phyloP scores from a whole-genome alignment of 2,797 vertebrate species.

The Cynopterus sphinx region DNA sequence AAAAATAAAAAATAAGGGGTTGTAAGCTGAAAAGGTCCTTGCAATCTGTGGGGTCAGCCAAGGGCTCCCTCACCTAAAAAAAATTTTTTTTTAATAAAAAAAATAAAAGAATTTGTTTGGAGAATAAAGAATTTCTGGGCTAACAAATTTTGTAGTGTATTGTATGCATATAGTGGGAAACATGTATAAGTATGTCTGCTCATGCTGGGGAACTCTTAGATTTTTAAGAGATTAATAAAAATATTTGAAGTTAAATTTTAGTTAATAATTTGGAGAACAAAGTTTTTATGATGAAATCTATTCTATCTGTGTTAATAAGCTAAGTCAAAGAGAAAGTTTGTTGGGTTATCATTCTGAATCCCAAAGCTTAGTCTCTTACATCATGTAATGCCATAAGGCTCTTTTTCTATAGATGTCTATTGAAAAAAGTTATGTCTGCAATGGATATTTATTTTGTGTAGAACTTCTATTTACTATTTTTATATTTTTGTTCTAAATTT shows the following conservation, averaged over 20 bases:
- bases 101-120: too few species aligned
- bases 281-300: neutral
- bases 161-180: neutral
- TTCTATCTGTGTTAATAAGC: neutral
- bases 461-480: neutral
- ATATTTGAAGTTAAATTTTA: neutral
- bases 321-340: neutral
- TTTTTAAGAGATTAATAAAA: slow-evolving; percentile 7
- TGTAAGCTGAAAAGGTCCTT: too few species aligned
- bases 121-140: neutral
- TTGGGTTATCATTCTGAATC: neutral
- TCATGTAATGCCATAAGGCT: neutral
- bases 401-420: neutral
- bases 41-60: too few species aligned
- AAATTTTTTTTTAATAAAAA: too few species aligned
- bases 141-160: neutral
- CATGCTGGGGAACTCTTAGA: neutral
- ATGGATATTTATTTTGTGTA: neutral
- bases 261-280: neutral
- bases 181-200: neutral
- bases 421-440: neutral
- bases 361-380: neutral
- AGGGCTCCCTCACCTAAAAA: too few species aligned
- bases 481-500: neutral
- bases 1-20: too few species aligned